These are phyloP conservation scores for Eremobia ochroleuca DNA, from an alignment of 2,888 invertebrate genomes.

Conservation along the genomic window DNA sequence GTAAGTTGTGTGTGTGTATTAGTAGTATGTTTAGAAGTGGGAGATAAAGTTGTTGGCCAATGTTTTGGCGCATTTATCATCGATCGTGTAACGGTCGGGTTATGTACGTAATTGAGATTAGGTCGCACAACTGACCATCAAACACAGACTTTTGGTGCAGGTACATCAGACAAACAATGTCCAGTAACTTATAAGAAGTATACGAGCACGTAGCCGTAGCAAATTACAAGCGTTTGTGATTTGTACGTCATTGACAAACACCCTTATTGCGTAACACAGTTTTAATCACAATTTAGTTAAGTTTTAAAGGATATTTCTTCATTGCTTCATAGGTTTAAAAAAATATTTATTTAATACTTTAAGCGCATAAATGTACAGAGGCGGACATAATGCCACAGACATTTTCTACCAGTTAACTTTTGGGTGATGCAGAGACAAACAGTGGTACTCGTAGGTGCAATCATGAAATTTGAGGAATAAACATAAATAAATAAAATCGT, in stretches of 20 bases:
- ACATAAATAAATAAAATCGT: not conserved
- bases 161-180: too few species aligned
- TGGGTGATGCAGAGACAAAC: not conserved
- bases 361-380: not conserved
- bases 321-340: not conserved
- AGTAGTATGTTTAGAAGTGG: slow-evolving; percentile 34
- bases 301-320: not conserved
- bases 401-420: not conserved
- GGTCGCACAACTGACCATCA: slow-evolving; percentile 14
- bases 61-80: slow-evolving; percentile 30
- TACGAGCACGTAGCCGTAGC: not conserved
- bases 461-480: too few species aligned
- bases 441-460: too few species aligned
- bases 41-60: slow-evolving; percentile 28
- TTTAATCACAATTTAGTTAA: not conserved
- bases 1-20: too few species aligned
- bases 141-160: not conserved
- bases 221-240: not conserved
- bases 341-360: not conserved
- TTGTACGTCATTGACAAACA: too few species aligned
- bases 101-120: not conserved
- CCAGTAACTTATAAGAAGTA: not conserved
- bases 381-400: too few species aligned
- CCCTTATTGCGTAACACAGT: not conserved
- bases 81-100: slow-evolving; percentile 17